Evolutionary conservation across 2,888 invertebrate genomes (phyloP).

Genomic region (Atrina japonica): DNA sequence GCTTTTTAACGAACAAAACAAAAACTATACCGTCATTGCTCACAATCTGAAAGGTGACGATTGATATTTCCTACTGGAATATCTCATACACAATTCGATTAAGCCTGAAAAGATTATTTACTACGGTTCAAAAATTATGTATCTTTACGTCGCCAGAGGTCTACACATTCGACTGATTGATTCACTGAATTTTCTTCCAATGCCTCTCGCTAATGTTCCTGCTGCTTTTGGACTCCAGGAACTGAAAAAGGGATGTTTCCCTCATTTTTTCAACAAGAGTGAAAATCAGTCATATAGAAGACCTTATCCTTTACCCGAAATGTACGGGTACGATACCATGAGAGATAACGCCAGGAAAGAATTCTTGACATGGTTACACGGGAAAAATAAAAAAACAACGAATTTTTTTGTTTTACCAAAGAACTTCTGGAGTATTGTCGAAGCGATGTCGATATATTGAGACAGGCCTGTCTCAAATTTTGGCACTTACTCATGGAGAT

Average conservation of each 20-base stretch:
- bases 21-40: conserved; percentile 31
- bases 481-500: conserved; percentile 34
- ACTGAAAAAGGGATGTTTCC: conserved; percentile 52
- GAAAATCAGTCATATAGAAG: conserved; percentile 48
- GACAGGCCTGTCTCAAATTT: conserved; percentile 38
- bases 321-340: conserved; percentile 48
- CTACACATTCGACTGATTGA: conserved; percentile 51
- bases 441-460: no score
- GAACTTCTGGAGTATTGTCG: conserved; percentile 13
- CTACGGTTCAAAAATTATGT: conserved; percentile 43
- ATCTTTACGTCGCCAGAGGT: conserved; percentile 40
- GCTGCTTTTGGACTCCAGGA: conserved; percentile 45
- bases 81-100: conserved; percentile 36
- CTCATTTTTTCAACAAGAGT: conserved; percentile 47
- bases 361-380: conserved; percentile 44
- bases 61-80: conserved; percentile 27
- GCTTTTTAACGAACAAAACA: conserved; percentile 35
- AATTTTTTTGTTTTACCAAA: no score
- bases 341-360: conserved; percentile 18
- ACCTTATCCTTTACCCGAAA: conserved; percentile 40
- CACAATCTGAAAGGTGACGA: conserved; percentile 36
- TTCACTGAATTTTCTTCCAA: conserved; percentile 50
- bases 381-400: no score
- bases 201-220: conserved; percentile 44
- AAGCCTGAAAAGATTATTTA: conserved; percentile 34